These are phyloP conservation scores for human (Homo sapiens) DNA, from an alignment of 2,113 vertebrate species.

Conservation along the genomic window GRCh38 chr13:51772501-51773000, in stretches of 20 bases:
- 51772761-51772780: neutral
- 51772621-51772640: neutral
- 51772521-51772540: no score
- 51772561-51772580: no score
- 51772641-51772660: neutral
- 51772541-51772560: no score
- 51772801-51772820: neutral
- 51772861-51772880: neutral
- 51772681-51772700: neutral
- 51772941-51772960: rapidly evolving
- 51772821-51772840: neutral
- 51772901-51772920: neutral
- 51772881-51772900: neutral
- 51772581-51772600: no score
- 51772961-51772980: neutral
- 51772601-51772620: neutral
- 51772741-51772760: neutral
- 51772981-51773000: neutral
- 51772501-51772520: no score
- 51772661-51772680: neutral
- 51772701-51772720: neutral
- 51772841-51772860: neutral
- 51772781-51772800: neutral
- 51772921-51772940: neutral
- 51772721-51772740: neutral